Conservation (phyloP, 2,888 invertebrate species). For the Globia sparganii region DNA sequence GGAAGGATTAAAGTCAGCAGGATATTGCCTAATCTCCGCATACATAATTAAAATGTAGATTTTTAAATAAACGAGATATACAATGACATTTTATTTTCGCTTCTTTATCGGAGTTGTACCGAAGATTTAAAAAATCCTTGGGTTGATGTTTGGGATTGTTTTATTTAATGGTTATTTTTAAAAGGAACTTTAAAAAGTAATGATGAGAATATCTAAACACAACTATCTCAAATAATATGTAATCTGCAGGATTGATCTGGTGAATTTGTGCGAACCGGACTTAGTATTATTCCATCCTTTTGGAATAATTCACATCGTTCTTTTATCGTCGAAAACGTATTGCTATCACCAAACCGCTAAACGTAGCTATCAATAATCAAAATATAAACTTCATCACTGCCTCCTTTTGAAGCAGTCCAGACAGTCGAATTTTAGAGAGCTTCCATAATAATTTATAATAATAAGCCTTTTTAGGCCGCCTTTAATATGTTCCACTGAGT, state of each 20-base stretch:
- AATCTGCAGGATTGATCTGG: slow-evolving; percentile 19
- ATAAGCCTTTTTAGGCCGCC: background rate
- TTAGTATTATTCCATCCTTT: background rate
- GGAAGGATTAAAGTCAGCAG: slow-evolving; percentile 54
- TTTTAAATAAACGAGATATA: slow-evolving; percentile 29
- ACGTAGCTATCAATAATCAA: background rate
- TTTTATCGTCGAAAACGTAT: background rate
- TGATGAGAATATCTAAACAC: background rate
- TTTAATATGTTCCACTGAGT: background rate
- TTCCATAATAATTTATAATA: background rate
- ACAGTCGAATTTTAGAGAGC: background rate
- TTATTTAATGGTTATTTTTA: background rate
- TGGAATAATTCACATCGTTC: background rate
- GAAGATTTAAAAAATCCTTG: slow-evolving; percentile 6
- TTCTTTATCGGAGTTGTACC: slow-evolving; percentile 29
- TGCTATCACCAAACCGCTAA: background rate
- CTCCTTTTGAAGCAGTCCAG: background rate
- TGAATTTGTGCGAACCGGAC: background rate
- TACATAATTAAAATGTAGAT: slow-evolving; percentile 42
- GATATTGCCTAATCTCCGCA: slow-evolving; percentile 59
- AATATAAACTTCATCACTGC: background rate
- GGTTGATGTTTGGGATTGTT: slow-evolving; percentile 1
- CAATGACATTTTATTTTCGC: slow-evolving; percentile 27
- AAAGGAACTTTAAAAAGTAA: background rate
- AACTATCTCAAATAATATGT: slow-evolving; percentile 7